Conservation (phyloP, 2,113 vertebrate species). For the Empidonax alnorum region DNA sequence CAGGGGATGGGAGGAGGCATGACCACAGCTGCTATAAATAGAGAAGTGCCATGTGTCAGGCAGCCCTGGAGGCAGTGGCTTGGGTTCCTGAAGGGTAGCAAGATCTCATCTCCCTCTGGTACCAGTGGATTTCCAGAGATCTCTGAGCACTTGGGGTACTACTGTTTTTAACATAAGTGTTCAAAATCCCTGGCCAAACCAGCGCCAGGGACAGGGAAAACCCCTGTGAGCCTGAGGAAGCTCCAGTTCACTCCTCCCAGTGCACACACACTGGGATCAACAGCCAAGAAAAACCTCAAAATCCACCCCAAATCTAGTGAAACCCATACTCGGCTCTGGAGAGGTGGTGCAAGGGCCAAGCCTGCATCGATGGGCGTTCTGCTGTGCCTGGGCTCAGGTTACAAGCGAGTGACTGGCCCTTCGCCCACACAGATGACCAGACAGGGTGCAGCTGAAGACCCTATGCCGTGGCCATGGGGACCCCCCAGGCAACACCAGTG, state of each 20-base stretch:
- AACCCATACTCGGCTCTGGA: accelerated
- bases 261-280: accelerated
- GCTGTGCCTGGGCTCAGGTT: background rate
- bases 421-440: accelerated
- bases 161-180: background rate
- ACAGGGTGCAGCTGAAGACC: accelerated
- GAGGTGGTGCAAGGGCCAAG: accelerated
- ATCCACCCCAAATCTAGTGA: background rate
- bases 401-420: background rate
- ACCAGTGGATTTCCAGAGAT: background rate
- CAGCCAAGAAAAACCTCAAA: background rate
- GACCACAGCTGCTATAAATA: background rate
- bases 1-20: background rate
- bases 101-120: background rate
- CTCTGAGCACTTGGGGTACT: background rate
- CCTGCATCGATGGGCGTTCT: accelerated
- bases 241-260: background rate
- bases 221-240: accelerated
- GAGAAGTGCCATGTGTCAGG: background rate
- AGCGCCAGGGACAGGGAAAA: accelerated
- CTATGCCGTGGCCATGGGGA: background rate
- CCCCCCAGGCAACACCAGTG: background rate
- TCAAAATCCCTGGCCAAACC: background rate
- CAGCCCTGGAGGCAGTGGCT: background rate
- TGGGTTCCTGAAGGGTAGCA: background rate